phyloP scores from a whole-genome alignment of 1,140 invertebrate genomes.

The Orius insidiosus region DNA sequence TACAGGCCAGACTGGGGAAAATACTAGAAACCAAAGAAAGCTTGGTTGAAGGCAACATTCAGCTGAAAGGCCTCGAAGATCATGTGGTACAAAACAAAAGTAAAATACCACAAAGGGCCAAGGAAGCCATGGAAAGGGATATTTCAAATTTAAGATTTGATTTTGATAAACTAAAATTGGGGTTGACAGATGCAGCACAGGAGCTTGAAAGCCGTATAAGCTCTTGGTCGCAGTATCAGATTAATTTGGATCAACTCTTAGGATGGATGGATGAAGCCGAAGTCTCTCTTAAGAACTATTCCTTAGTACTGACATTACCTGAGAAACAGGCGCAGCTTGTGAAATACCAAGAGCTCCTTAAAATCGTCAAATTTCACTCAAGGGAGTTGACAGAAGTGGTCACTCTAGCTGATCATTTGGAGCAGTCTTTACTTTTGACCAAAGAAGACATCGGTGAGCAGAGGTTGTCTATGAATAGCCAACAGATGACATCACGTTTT shows the following conservation, averaged over 20 bases:
- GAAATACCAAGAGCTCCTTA: slow-evolving; percentile 48
- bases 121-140: slow-evolving; percentile 65
- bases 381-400: slow-evolving; percentile 54
- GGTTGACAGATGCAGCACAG: slow-evolving; percentile 55
- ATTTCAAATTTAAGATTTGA: slow-evolving; percentile 56
- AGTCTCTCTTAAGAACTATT: slow-evolving; percentile 69
- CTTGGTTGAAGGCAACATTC: slow-evolving; percentile 52
- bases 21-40: slow-evolving; percentile 59
- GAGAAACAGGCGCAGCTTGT: slow-evolving; percentile 77
- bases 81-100: slow-evolving; percentile 44
- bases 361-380: slow-evolving; percentile 48
- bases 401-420: slow-evolving; percentile 56
- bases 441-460: slow-evolving; percentile 69
- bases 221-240: slow-evolving; percentile 84
- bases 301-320: slow-evolving; percentile 62
- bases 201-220: slow-evolving; percentile 66
- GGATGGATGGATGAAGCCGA: slow-evolving; percentile 76
- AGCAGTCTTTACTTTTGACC: slow-evolving; percentile 31
- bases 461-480: slow-evolving; percentile 75
- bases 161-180: slow-evolving; percentile 62
- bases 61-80: slow-evolving; percentile 47
- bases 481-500: slow-evolving; percentile 81
- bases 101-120: slow-evolving; percentile 50
- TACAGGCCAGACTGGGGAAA: slow-evolving; percentile 54
- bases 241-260: slow-evolving; percentile 62